Percentiles rank a stretch among this genome's conserved stretches.
Conservation (phyloP, 1,140 invertebrate genomes). For the Chrysomallon squamiferum region DNA sequence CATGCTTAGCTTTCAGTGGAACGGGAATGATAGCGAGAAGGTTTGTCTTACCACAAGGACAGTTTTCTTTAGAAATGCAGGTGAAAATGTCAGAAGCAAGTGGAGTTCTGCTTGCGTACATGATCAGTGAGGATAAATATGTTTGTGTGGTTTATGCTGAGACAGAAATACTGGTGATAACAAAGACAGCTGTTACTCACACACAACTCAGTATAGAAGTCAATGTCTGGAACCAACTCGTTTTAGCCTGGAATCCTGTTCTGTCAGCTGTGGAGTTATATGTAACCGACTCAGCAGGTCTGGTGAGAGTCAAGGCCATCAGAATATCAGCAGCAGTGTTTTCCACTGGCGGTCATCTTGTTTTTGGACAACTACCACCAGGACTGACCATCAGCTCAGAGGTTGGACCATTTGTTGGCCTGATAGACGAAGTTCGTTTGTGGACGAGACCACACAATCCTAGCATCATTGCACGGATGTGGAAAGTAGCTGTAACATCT, state of each 20-base stretch:
- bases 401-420: conserved; percentile 23
- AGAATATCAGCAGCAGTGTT: conserved; percentile 14
- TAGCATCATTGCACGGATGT: conserved; percentile 24
- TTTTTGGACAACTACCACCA: conserved; percentile 22
- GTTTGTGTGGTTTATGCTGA: conserved; percentile 16
- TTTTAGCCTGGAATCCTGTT: conserved; percentile 18
- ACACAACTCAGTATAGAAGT: conserved; percentile 22
- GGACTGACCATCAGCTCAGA: conserved; percentile 5
- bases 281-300: conserved; percentile 9
- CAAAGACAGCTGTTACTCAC: conserved; percentile 3
- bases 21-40: conserved; percentile 20
- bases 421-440: conserved; percentile 36
- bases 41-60: conserved; percentile 13
- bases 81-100: conserved; percentile 21
- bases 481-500: conserved; percentile 15
- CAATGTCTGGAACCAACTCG: conserved; percentile 31
- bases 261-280: conserved; percentile 27
- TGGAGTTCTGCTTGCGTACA: conserved; percentile 29
- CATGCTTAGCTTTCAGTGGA: conserved; percentile 27
- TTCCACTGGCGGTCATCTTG: conserved; percentile 21
- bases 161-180: conserved; percentile 23
- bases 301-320: conserved; percentile 24
- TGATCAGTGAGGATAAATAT: conserved; percentile 4
- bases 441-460: conserved; percentile 39
- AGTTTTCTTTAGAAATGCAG: conserved; percentile 38